Percentiles rank a stretch among this genome's conserved stretches.
Evolutionary conservation across 2,888 invertebrate genomes (phyloP).

Genomic region (Drosophila melanosoma): DNA sequence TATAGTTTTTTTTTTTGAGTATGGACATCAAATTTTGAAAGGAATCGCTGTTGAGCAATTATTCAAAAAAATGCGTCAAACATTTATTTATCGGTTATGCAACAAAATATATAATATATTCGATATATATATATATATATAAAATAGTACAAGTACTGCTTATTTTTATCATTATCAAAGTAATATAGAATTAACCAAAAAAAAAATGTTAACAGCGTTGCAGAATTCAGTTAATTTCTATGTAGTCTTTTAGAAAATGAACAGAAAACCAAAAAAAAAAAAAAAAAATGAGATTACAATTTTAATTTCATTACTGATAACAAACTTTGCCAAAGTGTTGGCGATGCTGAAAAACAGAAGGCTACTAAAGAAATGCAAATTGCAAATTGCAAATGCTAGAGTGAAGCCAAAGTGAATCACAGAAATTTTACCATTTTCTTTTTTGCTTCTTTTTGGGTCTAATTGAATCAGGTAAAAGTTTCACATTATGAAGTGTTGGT

Average conservation of each 20-base stretch:
- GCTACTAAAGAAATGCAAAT: constrained; percentile 1
- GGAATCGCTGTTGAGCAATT: constrained; percentile 1
- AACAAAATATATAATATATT: background rate
- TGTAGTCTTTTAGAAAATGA: background rate
- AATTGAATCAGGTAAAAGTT: constrained; percentile 54
- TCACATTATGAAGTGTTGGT: constrained; percentile 29
- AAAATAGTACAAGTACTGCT: background rate
- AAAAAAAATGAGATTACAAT: background rate
- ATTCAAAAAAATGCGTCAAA: background rate
- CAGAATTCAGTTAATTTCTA: background rate
- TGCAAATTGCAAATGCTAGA: constrained; percentile 1
- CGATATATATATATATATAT: no score
- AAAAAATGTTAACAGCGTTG: background rate
- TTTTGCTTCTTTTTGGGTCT: constrained; percentile 1
- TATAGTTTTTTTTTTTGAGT: constrained; percentile 17
- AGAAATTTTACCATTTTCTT: background rate
- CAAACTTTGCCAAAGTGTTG: background rate
- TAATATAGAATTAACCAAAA: background rate
- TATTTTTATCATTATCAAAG: no score
- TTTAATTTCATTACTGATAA: background rate
- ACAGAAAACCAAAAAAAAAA: background rate
- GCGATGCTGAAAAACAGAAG: background rate
- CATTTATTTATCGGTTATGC: background rate
- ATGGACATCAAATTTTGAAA: constrained; percentile 9
- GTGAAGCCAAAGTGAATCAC: background rate